A percentile compares a stretch with the other conserved stretches of the same genome.
These are phyloP conservation scores for Drosophila neotestacea DNA, from an alignment of 2,888 invertebrate species.

Conservation along the genomic window DNA sequence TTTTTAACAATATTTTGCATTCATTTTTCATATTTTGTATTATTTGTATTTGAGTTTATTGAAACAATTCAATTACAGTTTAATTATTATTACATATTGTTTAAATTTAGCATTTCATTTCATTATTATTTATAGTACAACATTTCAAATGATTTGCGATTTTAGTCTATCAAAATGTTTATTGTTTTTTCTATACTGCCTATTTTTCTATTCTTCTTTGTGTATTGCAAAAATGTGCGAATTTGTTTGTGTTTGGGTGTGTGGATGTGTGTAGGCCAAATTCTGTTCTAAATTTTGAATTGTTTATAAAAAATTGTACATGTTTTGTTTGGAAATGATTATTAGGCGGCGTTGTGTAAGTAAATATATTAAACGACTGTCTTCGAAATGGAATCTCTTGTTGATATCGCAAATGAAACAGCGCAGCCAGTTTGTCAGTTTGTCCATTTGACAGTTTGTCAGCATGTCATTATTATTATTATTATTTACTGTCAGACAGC, in stretches of 20 bases:
- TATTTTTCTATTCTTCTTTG: slow-evolving; percentile 13
- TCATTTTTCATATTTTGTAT: slow-evolving; percentile 29
- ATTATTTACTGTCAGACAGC: slow-evolving; percentile 70
- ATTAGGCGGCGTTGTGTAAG: slow-evolving; percentile 33
- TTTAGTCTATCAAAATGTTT: slow-evolving; percentile 56
- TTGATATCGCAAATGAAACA: slow-evolving; percentile 84
- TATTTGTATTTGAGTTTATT: slow-evolving; percentile 45
- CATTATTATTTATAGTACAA: slow-evolving; percentile 47
- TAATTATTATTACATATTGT: slow-evolving; percentile 42
- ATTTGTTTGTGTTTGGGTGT: slow-evolving; percentile 23
- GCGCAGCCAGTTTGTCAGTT: slow-evolving; percentile 40
- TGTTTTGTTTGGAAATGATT: slow-evolving; percentile 23
- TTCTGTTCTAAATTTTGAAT: slow-evolving; percentile 28
- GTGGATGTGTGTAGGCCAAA: slow-evolving; percentile 19
- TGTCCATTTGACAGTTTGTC: slow-evolving; percentile 5
- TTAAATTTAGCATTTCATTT: slow-evolving; percentile 37
- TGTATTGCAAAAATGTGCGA: slow-evolving; percentile 74
- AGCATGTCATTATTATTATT: background rate
- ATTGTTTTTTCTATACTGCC: slow-evolving; percentile 2
- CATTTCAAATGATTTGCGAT: slow-evolving; percentile 55
- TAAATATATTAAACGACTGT: slow-evolving; percentile 54
- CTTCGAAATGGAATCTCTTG: slow-evolving; percentile 83
- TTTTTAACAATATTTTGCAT: slow-evolving; percentile 57
- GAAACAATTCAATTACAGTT: slow-evolving; percentile 64
- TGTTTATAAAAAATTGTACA: slow-evolving; percentile 69